Conservation (phyloP, 2,113 vertebrate species). For the Salminus brasiliensis region DNA sequence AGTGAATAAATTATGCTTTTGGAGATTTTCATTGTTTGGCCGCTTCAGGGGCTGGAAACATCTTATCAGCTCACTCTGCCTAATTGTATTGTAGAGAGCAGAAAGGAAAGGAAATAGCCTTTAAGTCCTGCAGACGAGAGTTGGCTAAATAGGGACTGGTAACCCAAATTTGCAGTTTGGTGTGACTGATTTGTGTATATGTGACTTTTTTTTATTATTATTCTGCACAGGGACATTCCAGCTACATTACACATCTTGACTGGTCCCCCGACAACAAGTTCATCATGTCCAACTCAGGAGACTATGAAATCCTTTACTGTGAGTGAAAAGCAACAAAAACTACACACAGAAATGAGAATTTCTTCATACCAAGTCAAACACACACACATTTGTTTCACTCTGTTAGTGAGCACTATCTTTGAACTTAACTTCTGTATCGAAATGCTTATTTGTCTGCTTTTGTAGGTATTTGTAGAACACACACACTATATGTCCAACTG, state of each 20-base stretch:
- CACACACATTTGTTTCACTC: neutral
- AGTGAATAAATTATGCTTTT: too few relatives aligned
- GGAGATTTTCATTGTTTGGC: too few relatives aligned
- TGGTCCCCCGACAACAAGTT: slow-evolving; percentile 98
- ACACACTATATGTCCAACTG: too few relatives aligned
- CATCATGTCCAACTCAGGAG: slow-evolving; percentile 99
- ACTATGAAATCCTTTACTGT: slow-evolving; percentile 99
- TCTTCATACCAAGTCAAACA: too few relatives aligned
- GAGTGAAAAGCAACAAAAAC: slow-evolving; percentile 71
- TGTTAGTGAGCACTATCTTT: neutral
- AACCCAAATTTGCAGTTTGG: neutral
- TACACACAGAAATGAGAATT: neutral
- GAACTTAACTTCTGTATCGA: too few relatives aligned
- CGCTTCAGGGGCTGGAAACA: neutral
- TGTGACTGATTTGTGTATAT: neutral
- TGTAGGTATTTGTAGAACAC: too few relatives aligned
- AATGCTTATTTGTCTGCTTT: too few relatives aligned
- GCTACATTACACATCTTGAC: slow-evolving; percentile 99
- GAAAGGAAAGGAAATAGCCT: slow-evolving; percentile 3
- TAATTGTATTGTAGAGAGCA: neutral
- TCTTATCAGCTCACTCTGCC: neutral
- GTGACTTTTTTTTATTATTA: slow-evolving; percentile 22
- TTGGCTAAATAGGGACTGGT: neutral
- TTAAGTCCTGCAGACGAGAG: neutral
- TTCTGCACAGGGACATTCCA: slow-evolving; percentile 92